Evolutionary conservation across 1,140 invertebrate species (phyloP).

Genomic region (Procambarus clarkii): DNA sequence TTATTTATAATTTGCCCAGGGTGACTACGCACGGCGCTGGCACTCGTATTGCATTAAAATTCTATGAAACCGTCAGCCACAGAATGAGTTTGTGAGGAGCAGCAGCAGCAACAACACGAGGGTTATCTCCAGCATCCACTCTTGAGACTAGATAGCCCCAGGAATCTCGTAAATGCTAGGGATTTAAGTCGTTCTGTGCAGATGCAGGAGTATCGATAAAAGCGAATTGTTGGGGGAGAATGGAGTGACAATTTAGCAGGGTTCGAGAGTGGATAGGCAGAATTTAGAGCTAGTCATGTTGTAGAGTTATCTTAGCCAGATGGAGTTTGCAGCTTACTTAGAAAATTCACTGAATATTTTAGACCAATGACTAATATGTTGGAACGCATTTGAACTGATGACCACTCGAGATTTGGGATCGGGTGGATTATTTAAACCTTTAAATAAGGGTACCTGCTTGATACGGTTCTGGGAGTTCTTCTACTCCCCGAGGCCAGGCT

Average conservation of each 20-base stretch:
- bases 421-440: too few relatives aligned
- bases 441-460: too few relatives aligned
- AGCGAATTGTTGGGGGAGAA: neutral
- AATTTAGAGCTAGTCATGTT: neutral
- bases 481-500: too few relatives aligned
- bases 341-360: too few relatives aligned
- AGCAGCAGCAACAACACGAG: neutral
- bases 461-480: too few relatives aligned
- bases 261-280: neutral
- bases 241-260: neutral
- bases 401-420: too few relatives aligned
- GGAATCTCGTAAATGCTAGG: conserved; percentile 6
- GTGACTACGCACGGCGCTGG: too few relatives aligned
- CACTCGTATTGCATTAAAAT: too few relatives aligned
- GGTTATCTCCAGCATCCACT: neutral
- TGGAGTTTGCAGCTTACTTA: neutral
- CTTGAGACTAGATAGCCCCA: neutral
- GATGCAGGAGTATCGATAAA: conserved; percentile 14
- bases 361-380: too few relatives aligned
- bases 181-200: neutral
- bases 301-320: neutral
- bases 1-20: too few relatives aligned
- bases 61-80: too few relatives aligned
- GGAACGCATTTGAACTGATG: too few relatives aligned
- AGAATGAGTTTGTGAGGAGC: neutral